Percentiles rank a stretch among this genome's conserved stretches.
phyloP scores from a whole-genome alignment of 2,113 vertebrate genomes.

The Zingel zingel region DNA sequence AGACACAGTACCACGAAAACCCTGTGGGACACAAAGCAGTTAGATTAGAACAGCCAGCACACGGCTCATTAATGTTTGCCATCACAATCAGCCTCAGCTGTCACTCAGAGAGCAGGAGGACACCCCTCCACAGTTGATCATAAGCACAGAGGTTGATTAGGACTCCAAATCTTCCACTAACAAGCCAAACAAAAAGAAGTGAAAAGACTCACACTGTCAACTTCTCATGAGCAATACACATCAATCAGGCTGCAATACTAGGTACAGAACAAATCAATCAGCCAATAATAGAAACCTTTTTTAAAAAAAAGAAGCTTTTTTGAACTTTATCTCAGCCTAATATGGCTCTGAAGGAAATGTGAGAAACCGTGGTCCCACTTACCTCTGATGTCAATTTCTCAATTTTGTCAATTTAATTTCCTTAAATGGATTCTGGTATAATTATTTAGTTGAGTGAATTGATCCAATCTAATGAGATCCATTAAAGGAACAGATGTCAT shows the following conservation, averaged over 20 bases:
- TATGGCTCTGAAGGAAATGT: not conserved
- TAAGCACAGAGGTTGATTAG: slow-evolving; percentile 32
- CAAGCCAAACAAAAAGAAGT: slow-evolving; percentile 20
- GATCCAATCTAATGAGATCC: slow-evolving; percentile 64
- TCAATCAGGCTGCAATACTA: not conserved
- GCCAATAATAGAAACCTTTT: not conserved
- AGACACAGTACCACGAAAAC: slow-evolving; percentile 81
- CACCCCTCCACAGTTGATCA: slow-evolving; percentile 20
- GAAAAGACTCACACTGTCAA: slow-evolving; percentile 5
- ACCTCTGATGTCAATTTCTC: slow-evolving; percentile 11
- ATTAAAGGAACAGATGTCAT: slow-evolving; percentile 75
- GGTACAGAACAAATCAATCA: not conserved
- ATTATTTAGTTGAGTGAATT: slow-evolving; percentile 53
- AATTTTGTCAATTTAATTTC: slow-evolving; percentile 40
- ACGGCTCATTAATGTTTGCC: slow-evolving; percentile 44
- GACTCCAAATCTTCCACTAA: slow-evolving; percentile 28
- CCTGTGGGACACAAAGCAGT: slow-evolving; percentile 70
- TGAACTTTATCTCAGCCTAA: not conserved
- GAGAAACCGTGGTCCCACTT: not conserved
- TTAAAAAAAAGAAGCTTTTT: too few species aligned
- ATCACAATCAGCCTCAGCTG: slow-evolving; percentile 52
- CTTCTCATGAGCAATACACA: not conserved
- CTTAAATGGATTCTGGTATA: slow-evolving; percentile 35
- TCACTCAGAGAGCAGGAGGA: slow-evolving; percentile 47
- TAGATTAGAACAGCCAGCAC: slow-evolving; percentile 45